phyloP scores from a whole-genome alignment of 2,797 vertebrate species.

The Chanos chanos region DNA sequence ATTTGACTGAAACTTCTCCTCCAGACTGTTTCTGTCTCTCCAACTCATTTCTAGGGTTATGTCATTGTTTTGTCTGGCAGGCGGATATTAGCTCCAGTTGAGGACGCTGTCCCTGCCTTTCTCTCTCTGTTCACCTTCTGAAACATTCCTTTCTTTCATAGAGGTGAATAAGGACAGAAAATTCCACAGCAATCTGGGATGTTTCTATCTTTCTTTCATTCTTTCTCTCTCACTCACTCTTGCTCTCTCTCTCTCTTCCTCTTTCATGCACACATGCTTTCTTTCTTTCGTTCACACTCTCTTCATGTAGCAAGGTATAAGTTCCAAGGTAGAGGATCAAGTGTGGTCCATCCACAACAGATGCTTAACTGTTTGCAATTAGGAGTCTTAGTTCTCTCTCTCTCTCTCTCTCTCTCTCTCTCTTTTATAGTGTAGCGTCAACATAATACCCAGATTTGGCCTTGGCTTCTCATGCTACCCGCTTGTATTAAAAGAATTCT shows the following conservation, averaged over 20 bases:
- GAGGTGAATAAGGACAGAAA: conserved; percentile 5
- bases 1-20: conserved; percentile 14
- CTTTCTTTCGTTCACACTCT: not conserved
- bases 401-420: not conserved
- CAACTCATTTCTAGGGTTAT: conserved; percentile 39
- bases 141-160: conserved; percentile 15
- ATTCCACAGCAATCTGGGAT: not conserved
- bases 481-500: conserved; percentile 33
- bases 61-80: conserved; percentile 43
- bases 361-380: conserved; percentile 37
- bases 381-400: conserved; percentile 19
- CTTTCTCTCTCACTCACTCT: too few relatives aligned
- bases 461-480: conserved; percentile 32
- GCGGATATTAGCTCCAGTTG: conserved; percentile 36
- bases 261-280: not conserved
- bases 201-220: not conserved
- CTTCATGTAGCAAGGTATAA: too few relatives aligned
- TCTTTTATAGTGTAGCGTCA: conserved; percentile 7
- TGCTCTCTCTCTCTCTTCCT: not conserved
- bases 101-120: conserved; percentile 18
- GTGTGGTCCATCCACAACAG: conserved; percentile 14
- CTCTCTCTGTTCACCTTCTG: conserved; percentile 16
- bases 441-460: conserved; percentile 37
- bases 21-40: conserved; percentile 16
- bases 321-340: conserved; percentile 5